Base-by-base conservation (phyloP, 2,113 vertebrate species). In the Crotophaga sulcirostris region DNA sequence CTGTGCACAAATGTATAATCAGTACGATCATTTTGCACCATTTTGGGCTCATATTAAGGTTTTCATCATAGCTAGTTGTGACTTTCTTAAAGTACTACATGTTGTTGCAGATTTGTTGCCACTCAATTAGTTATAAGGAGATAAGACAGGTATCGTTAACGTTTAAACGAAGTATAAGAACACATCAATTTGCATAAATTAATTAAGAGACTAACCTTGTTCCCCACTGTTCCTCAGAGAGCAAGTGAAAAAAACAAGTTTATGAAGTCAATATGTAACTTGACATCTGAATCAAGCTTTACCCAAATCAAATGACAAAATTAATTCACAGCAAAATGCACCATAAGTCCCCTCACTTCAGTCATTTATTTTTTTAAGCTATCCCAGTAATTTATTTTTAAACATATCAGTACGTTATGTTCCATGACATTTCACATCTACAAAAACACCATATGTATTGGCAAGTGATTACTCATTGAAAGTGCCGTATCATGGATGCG, bases 381-480 rank as follows among this genome's bases (percentile, higher is more conserved):
- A 25, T 94, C 95, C 96, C 86, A 89, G 94, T 47, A 68, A 96
- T 96, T 97, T 97, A 97, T 96, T 97, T 97, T 97, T 97, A 97
- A 97, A 96, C 95, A 94, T 96, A 90, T 93, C 96, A 96, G 96
- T 72, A 97, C 94, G 77, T 89, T 96, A 89, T 96, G 96, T 97
- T 97, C 96, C 91, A 28, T 96, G 96, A 97, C 96, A 97, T 97
- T 97, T 97, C 96, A 93, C 96, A 94, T 97, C 93, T 82, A 96
- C 95, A 96, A 96, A 95, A 97, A 95, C 96, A 97, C 96, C 96
- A 96, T 96, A 97, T 96, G 96, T 88, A 96, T 94, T 96, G 96
- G 95, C 96, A 97, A 96, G 96, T 68, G 95, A 56, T 90, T 93
- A 94, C 91, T 97, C 91, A 96, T 81, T 84, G 86, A 74, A 95